These are phyloP conservation scores for Agonum fuliginosum DNA, from an alignment of 2,888 invertebrate species.

Conservation along the genomic window DNA sequence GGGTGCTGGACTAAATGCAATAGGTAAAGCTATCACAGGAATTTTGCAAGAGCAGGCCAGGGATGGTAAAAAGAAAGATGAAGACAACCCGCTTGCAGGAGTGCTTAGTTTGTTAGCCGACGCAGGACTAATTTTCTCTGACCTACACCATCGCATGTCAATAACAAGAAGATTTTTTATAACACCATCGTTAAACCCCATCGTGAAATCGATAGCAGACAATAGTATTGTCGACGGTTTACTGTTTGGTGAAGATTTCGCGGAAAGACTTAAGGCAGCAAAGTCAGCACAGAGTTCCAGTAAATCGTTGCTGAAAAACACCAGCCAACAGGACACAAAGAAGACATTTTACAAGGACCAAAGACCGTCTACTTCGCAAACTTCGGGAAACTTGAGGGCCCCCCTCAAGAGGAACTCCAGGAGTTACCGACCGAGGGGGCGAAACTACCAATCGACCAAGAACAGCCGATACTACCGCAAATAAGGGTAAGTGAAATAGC, in stretches of 20 bases:
- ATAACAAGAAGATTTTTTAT: background rate
- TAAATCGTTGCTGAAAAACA: background rate
- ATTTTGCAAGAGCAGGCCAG: too few relatives aligned
- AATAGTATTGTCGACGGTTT: background rate
- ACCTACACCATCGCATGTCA: background rate
- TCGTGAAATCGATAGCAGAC: background rate
- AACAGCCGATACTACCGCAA: background rate
- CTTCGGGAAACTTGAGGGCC: background rate
- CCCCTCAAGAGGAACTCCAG: background rate
- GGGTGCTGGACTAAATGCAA: background rate
- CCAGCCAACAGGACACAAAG: background rate
- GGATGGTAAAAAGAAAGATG: background rate
- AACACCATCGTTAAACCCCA: background rate
- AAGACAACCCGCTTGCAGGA: too few relatives aligned
- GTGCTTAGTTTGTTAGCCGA: background rate
- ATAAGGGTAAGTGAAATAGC: background rate
- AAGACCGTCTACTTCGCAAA: too few relatives aligned
- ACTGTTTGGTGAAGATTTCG: background rate
- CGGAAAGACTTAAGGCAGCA: background rate
- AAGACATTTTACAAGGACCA: too few relatives aligned
- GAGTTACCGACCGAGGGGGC: background rate
- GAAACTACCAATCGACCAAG: background rate
- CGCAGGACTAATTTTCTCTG: background rate
- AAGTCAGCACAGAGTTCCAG: background rate
- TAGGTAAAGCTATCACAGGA: conserved; percentile 3